A percentile compares a stretch with the other conserved stretches of the same genome.
These are phyloP conservation scores for Eumerus sabulonum DNA, from an alignment of 2,888 invertebrate genomes.

Conservation along the genomic window DNA sequence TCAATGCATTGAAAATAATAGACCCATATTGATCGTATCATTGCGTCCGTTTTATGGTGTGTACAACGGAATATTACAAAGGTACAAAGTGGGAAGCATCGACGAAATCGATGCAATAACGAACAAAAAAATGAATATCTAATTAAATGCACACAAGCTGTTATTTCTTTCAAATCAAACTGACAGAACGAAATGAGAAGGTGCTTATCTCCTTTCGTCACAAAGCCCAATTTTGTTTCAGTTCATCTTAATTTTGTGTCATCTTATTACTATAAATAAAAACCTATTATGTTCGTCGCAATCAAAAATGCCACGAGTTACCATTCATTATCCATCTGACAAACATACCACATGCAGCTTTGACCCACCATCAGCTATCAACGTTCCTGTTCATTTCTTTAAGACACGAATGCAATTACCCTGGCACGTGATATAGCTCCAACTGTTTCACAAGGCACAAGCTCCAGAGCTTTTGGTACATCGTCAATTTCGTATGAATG, in stretches of 20 bases:
- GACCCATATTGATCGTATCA: too few relatives aligned
- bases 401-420: slow-evolving; percentile 58
- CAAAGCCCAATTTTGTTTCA: too few relatives aligned
- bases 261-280: slow-evolving; percentile 19
- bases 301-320: slow-evolving; percentile 52
- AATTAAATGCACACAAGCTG: too few relatives aligned
- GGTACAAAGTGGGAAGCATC: too few relatives aligned
- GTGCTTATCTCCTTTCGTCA: too few relatives aligned
- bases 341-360: slow-evolving; percentile 59
- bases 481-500: slow-evolving; percentile 25
- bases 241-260: slow-evolving; percentile 10
- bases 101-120: too few relatives aligned
- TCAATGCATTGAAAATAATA: too few relatives aligned
- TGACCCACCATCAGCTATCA: slow-evolving; percentile 39
- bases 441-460: slow-evolving; percentile 35
- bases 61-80: too few relatives aligned
- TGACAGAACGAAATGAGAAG: too few relatives aligned
- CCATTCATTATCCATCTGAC: slow-evolving; percentile 53
- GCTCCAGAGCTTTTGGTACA: slow-evolving; percentile 41
- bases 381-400: slow-evolving; percentile 39
- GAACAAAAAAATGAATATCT: too few relatives aligned
- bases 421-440: slow-evolving; percentile 49
- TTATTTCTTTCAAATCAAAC: too few relatives aligned
- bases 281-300: slow-evolving; percentile 14
- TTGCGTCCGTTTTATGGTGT: too few relatives aligned